Percentiles rank a stretch among this genome's conserved stretches.
Evolutionary conservation across 2,888 invertebrate species (phyloP).

Genomic region (Steinernema carpocapsae): DNA sequence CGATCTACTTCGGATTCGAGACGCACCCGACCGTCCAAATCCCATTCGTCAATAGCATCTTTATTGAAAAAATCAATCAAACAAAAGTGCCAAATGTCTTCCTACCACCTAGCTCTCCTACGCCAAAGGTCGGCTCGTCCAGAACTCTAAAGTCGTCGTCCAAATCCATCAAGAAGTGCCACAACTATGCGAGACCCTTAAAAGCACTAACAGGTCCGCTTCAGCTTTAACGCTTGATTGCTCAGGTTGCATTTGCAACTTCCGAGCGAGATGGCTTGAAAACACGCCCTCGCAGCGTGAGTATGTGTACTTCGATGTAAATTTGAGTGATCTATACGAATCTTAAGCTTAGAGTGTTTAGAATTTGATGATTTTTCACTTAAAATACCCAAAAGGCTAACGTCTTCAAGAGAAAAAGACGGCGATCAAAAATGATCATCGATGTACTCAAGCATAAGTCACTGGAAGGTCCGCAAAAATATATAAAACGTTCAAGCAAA

Average conservation of each 20-base stretch:
- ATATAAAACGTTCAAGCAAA: no score
- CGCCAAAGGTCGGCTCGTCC: slow-evolving; percentile 13
- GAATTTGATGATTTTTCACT: no score
- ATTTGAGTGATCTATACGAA: no score
- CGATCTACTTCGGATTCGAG: background rate
- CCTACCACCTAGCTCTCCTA: background rate
- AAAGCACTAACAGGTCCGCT: no score
- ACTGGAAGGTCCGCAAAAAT: no score
- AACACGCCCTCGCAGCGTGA: no score
- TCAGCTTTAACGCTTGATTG: slow-evolving; percentile 2
- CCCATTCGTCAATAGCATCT: slow-evolving; percentile 29
- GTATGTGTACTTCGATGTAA: no score
- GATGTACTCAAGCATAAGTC: no score
- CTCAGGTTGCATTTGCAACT: background rate
- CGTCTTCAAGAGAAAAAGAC: no score
- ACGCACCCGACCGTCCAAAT: background rate
- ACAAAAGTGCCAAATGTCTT: background rate
- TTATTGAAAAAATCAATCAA: background rate
- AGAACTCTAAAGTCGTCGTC: slow-evolving; percentile 18
- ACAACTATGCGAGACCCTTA: background rate
- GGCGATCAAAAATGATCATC: no score
- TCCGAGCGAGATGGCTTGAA: slow-evolving; percentile 11
- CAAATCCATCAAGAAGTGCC: background rate
- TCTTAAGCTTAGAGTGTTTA: no score
- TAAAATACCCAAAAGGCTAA: no score